Base-by-base conservation (phyloP, 1,140 invertebrate species). In the Aphaenogaster rudis region DNA sequence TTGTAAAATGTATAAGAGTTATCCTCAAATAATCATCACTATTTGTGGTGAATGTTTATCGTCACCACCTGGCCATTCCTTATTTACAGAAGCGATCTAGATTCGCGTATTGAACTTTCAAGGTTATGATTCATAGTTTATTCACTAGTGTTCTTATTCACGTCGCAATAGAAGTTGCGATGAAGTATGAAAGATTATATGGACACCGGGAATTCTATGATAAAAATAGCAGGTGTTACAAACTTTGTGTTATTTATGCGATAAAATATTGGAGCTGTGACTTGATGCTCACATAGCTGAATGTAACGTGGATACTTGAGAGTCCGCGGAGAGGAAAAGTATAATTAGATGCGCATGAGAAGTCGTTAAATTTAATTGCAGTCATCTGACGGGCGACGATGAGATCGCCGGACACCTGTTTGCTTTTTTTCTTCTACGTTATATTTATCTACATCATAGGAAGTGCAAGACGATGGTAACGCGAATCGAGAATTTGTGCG, bases 351-450 rank as follows among this genome's bases (percentile, higher is more conserved):
- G 66, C 86, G 57, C 67, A 79, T 81, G 88, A 90, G 88, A 92
- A 92, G 91, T 93, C 92, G 92, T 93, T 93, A 93, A 93, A 93
- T 92, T 92, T 90, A 92, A 92, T 91, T 91, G 86, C 85, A 66
- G 71, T 77, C 88, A 88, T 92, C 86, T 88, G 91, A 88, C 80
- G 86, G 79, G 63, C 66, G 69, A 74, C 79, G 67, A 87, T 87
- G 85, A 90, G 87, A 87, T 74, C 80, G 88, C 91, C 89, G 86
- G 88, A 93, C 93, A 94, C 93, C 93, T 94, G 93, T 94, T 93
- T 93, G 93, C 93, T 93, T 90, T 91, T 28, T 84, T 92, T 86
- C 87, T 91, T 86, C 36, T 74, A 63, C 39, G 59, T 79, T 50
- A 82, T 54, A 66, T 89, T 79, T 82, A 59, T 82, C 50, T 52